These are phyloP conservation scores for Aleiodes testaceus DNA, from an alignment of 2,888 invertebrate genomes.

Conservation along the genomic window DNA sequence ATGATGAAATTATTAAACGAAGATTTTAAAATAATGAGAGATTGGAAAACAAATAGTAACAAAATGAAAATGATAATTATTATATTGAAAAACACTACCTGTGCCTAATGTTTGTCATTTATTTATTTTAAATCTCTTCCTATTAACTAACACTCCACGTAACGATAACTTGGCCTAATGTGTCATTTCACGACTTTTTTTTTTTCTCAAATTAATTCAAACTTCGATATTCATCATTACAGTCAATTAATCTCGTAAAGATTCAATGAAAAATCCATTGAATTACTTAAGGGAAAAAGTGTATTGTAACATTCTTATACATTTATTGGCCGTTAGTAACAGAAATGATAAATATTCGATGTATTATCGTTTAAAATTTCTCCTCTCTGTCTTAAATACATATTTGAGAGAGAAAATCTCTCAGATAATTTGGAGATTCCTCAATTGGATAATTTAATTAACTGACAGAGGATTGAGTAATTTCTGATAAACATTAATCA, in stretches of 20 bases:
- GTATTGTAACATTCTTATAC: too few relatives aligned
- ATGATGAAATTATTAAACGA: conserved; percentile 33
- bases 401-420: too few relatives aligned
- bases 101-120: conserved; percentile 66
- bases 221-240: conserved; percentile 11
- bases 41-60: conserved; percentile 30
- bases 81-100: conserved; percentile 60
- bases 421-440: too few relatives aligned
- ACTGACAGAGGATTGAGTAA: too few relatives aligned
- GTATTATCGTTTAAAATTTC: too few relatives aligned
- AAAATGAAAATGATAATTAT: conserved; percentile 32
- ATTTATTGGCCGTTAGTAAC: too few relatives aligned
- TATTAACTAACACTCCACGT: conserved; percentile 19
- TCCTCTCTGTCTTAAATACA: too few relatives aligned
- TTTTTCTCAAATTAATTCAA: not conserved
- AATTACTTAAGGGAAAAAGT: too few relatives aligned
- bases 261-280: not conserved
- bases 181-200: not conserved
- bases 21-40: conserved; percentile 37
- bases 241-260: not conserved
- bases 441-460: too few relatives aligned
- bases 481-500: not conserved
- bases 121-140: conserved; percentile 51
- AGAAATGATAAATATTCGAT: too few relatives aligned
- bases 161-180: conserved; percentile 20